These are phyloP conservation scores for Creontiades dilutus DNA, from an alignment of 2,888 invertebrate species.

Conservation along the genomic window DNA sequence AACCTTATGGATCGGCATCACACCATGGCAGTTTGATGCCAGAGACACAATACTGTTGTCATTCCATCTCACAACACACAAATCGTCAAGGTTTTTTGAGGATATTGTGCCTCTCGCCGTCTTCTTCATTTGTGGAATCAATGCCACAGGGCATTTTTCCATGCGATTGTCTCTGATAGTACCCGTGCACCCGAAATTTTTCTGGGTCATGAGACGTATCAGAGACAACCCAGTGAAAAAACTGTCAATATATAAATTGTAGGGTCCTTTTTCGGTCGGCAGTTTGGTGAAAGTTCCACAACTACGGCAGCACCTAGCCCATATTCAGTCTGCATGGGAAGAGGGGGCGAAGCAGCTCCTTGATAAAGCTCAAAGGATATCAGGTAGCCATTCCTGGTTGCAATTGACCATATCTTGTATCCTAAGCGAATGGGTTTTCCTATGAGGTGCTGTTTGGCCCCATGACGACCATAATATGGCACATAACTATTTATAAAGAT, in stretches of 20 bases:
- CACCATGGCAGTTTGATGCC: constrained; percentile 59
- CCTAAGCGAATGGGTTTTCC: constrained; percentile 73
- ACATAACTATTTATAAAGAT: constrained; percentile 65
- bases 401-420: neutral
- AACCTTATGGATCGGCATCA: constrained; percentile 54
- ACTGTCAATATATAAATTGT: constrained; percentile 13
- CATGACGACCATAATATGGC: constrained; percentile 74
- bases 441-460: constrained; percentile 73
- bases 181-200: constrained; percentile 40
- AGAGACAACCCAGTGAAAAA: constrained; percentile 45
- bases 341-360: constrained; percentile 57
- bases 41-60: constrained; percentile 59
- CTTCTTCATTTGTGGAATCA: constrained; percentile 8
- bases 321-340: constrained; percentile 49
- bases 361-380: constrained; percentile 58
- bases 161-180: constrained; percentile 34
- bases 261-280: neutral
- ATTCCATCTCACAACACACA: constrained; percentile 65
- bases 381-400: constrained; percentile 24
- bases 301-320: neutral
- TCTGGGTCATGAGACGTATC: constrained; percentile 12
- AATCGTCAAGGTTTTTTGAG: neutral
- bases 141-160: neutral
- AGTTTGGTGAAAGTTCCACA: too few relatives aligned
- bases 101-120: neutral